phyloP scores from a whole-genome alignment of 2,888 invertebrate genomes.

The Drosophila macrothrix region DNA sequence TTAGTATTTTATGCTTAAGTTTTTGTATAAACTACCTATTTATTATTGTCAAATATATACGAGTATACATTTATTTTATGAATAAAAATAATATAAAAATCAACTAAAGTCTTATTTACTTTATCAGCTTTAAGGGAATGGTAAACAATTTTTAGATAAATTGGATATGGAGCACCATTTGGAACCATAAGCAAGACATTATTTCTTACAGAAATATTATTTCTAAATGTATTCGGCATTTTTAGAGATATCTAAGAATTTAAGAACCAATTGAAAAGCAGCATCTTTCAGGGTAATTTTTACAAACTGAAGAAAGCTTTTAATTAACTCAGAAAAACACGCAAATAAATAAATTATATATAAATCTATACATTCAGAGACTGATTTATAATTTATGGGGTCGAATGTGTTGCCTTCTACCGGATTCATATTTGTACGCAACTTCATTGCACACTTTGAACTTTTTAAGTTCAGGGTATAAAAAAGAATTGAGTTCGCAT shows the following conservation, averaged over 20 bases:
- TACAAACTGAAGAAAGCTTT: background rate
- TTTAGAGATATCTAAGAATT: background rate
- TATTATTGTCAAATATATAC: slow-evolving; percentile 51
- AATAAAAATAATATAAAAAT: background rate
- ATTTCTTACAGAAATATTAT: background rate
- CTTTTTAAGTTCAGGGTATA: background rate
- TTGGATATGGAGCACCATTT: background rate
- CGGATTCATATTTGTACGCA: background rate
- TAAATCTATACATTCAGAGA: background rate
- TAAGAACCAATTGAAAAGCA: background rate
- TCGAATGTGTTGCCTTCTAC: background rate
- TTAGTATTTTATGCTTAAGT: slow-evolving; percentile 50
- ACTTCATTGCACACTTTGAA: background rate
- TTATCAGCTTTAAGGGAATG: no score
- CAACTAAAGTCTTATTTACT: background rate
- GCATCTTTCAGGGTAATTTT: background rate
- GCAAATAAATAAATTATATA: background rate
- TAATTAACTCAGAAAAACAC: background rate
- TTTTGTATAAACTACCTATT: slow-evolving; percentile 65
- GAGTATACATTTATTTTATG: slow-evolving; percentile 31
- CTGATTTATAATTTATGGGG: background rate
- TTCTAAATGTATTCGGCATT: background rate
- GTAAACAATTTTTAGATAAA: background rate
- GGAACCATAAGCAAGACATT: background rate
- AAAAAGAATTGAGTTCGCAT: background rate